Evolutionary conservation across 2,888 invertebrate species (phyloP), one percentile per base, ranked within the genome.

Genomic region (Frankliniella fusca): DNA sequence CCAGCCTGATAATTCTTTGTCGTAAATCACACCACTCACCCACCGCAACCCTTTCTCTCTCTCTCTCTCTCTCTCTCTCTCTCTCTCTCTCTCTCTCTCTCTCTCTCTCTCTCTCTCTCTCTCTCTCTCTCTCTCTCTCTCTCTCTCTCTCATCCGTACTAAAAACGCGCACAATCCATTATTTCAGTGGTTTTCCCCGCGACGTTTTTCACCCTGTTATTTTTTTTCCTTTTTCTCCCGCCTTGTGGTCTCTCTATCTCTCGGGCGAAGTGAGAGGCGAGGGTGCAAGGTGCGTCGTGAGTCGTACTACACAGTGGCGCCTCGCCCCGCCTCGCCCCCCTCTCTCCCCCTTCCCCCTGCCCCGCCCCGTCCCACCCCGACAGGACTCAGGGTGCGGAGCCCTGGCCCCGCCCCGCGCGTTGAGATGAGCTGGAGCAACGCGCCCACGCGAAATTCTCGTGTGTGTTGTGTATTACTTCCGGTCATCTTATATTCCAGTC

Each of bases 61-160:
- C 27, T 82, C 76, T 80, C 76, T 65, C 23, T 65, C 28, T 23
- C 27, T 80, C 20, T 27, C 82, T 81, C 61, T 48, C 23, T 81
- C 27, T 50, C 23, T 48, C 15, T 61, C 11, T 61, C 11, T 61
- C 61, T 61, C 15, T 61, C 82, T 81, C 81, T 83, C 83, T 83
- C 83, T 81, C 83, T 76, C 80, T 80, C 84, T 82, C 82, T 81
- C 81, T 84, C 83, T 83, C 80, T 81, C 83, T 84, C 84, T 80
- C 61, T 61, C 61, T 11, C 61, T 61, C 61, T 61, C 61, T 18
- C 61, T 61, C 54, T 54, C 54, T 54, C 54, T 38, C 80, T 79
- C 38, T 38, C 38, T 38, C 38, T 38, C 38, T 3, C 38, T 5
- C 38, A 3, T 38, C 38, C 38, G 5, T 38, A 38, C 38, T 5